These are phyloP conservation scores for Congeria kusceri DNA, from an alignment of 2,888 invertebrate species.

Conservation along the genomic window DNA sequence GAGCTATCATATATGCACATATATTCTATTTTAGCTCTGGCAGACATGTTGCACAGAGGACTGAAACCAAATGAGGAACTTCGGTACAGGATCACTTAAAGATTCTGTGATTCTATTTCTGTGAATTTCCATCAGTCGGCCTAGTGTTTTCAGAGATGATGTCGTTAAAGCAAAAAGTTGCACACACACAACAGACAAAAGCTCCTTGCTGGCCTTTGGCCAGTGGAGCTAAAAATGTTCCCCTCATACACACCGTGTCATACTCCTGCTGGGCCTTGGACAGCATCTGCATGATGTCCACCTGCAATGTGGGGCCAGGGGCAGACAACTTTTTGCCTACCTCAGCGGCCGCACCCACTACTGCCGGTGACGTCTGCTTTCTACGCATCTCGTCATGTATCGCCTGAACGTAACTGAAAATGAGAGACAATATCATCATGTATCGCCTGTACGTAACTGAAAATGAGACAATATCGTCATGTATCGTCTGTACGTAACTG, in stretches of 20 bases:
- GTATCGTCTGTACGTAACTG: conserved; percentile 28
- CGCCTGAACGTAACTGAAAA: conserved; percentile 32
- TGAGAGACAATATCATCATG: neutral
- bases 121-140: no score
- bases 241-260: conserved; percentile 87
- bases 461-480: neutral
- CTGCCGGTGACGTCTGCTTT: conserved; percentile 8
- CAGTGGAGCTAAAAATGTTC: no score
- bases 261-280: conserved; percentile 96
- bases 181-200: no score
- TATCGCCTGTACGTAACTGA: conserved; percentile 32
- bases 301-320: conserved; percentile 58
- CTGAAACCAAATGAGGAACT: no score
- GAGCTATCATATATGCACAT: no score
- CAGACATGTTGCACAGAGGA: no score
- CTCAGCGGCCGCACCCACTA: conserved; percentile 66
- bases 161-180: no score
- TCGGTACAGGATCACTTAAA: no score
- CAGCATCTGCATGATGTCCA: conserved; percentile 91
- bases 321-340: conserved; percentile 67
- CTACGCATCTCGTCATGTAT: conserved; percentile 17
- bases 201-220: no score
- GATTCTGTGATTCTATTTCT: no score
- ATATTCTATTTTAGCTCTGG: no score
- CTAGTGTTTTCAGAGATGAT: no score